Evolutionary conservation across 2,113 vertebrate species (phyloP), one percentile per base, ranked within the genome.

Genomic region (Eclectus roratus): DNA sequence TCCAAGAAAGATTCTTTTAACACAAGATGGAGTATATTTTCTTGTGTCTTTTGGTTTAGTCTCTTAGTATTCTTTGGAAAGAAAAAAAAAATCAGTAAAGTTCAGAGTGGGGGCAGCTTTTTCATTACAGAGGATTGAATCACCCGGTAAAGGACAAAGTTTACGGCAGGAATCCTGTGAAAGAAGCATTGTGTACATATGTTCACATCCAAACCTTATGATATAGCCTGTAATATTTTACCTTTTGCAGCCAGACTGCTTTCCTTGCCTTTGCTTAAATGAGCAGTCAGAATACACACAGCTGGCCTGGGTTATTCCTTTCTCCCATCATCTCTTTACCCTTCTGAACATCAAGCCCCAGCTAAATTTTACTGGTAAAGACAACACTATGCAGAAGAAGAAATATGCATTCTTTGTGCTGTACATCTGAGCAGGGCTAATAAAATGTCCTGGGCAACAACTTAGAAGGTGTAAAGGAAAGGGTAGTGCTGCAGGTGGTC

Each of bases 31-130:
- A 81, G 69, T 64, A 31, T 44, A 71, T 78, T 92, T 94, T 80
- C 77, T 87, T 82, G 93, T 52, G 41, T 49, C 73, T 85, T 94
- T 94, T 95, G 70, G 85, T 96, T 96, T 92, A 77, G 64, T 73
- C 79, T 74, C 52, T 89, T 86, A 80, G 60, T 78, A 35, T 86
- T 88, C 88, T 91, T 83, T 3, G 3, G 76, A 86, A 93, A 82
- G 21, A 63, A 95, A 80, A n/a, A n/a, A 72, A 69, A 81, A 65
- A 23, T 31, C 74, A 85, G 20, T 50, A 20, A 92, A 89, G 83
- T 91, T 96, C 86, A 93, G 92, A 95, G 52, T 64, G 56, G 55
- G 55, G 80, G 86, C 65, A 93, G 89, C 64, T 43, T 96, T 94
- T 92, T 91, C 69, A 92, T 96, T 92, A 91, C 17, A 80, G 72